These are phyloP conservation scores for Eupeodes latifasciatus DNA, from an alignment of 2,888 invertebrate genomes.

Conservation along the genomic window DNA sequence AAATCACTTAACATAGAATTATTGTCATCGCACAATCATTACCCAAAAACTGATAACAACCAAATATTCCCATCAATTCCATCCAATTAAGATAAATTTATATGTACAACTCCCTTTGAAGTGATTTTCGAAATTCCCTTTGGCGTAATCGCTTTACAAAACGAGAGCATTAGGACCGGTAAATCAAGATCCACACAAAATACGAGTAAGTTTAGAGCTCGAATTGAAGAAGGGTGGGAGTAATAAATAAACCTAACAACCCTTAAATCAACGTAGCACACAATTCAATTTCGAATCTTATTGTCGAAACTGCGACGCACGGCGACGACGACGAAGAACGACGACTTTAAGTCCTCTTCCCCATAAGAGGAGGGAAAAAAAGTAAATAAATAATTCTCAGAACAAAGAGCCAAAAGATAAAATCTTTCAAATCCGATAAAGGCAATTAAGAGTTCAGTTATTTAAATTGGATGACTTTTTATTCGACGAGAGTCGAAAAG, in stretches of 20 bases:
- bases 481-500: not conserved
- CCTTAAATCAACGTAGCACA: slow-evolving; percentile 67
- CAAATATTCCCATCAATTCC: slow-evolving; percentile 63
- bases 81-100: slow-evolving; percentile 71
- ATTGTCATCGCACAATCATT: slow-evolving; percentile 54
- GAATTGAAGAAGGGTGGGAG: slow-evolving; percentile 27
- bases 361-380: not conserved
- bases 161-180: slow-evolving; percentile 63
- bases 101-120: slow-evolving; percentile 71
- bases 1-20: slow-evolving; percentile 40
- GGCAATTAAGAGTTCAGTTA: slow-evolving; percentile 75
- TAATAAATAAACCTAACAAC: slow-evolving; percentile 75
- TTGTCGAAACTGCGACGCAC: slow-evolving; percentile 15
- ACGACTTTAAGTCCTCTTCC: not conserved
- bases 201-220: not conserved
- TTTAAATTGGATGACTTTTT: slow-evolving; percentile 73
- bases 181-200: slow-evolving; percentile 55
- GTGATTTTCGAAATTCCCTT: slow-evolving; percentile 69
- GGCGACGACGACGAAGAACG: no score
- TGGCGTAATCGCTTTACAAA: slow-evolving; percentile 73
- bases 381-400: slow-evolving; percentile 29
- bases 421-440: slow-evolving; percentile 75
- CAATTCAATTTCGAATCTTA: slow-evolving; percentile 53
- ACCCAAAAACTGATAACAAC: slow-evolving; percentile 25
- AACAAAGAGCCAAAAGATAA: slow-evolving; percentile 66